Conservation (phyloP, 1,140 invertebrate genomes). For the Drosophila erecta region DNA sequence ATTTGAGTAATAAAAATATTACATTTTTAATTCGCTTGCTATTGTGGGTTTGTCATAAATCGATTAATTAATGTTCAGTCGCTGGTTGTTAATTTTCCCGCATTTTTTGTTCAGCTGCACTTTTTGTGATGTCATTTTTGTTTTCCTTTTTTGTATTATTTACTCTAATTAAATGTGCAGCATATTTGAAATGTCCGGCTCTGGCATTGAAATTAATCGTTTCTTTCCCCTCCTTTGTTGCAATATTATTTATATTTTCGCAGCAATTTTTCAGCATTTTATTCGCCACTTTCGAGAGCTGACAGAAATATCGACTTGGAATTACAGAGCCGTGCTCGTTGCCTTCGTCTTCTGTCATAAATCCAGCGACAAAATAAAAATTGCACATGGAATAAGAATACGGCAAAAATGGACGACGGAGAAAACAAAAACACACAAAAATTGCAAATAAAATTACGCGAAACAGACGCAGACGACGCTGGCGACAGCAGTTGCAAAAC, state of each 20-base stretch:
- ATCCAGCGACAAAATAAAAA: slow-evolving; percentile 47
- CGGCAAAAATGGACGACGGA: slow-evolving; percentile 25
- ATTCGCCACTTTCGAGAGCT: slow-evolving; percentile 11
- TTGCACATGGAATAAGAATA: slow-evolving; percentile 45
- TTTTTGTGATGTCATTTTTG: not conserved
- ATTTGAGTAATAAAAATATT: slow-evolving; percentile 35
- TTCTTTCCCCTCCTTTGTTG: slow-evolving; percentile 16
- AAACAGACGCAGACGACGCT: slow-evolving; percentile 48
- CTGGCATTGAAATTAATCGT: slow-evolving; percentile 53
- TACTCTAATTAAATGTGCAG: slow-evolving; percentile 62
- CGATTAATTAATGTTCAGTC: slow-evolving; percentile 57
- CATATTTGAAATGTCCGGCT: slow-evolving; percentile 59
- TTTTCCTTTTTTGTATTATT: not conserved
- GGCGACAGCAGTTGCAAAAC: slow-evolving; percentile 38
- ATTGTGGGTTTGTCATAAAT: slow-evolving; percentile 49
- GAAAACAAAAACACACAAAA: slow-evolving; percentile 24
- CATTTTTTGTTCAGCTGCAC: not conserved
- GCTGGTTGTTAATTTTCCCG: slow-evolving; percentile 13
- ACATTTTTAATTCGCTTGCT: slow-evolving; percentile 15
- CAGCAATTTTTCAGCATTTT: slow-evolving; percentile 15
- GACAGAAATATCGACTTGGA: slow-evolving; percentile 44
- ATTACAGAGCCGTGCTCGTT: slow-evolving; percentile 11
- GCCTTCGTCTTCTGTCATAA: slow-evolving; percentile 39
- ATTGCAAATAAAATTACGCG: slow-evolving; percentile 57
- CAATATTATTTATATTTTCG: slow-evolving; percentile 16